Evolutionary conservation across 2,888 invertebrate species (phyloP), one percentile per base, ranked within the genome.

Genomic region (Prosopocoilus inquinatus): DNA sequence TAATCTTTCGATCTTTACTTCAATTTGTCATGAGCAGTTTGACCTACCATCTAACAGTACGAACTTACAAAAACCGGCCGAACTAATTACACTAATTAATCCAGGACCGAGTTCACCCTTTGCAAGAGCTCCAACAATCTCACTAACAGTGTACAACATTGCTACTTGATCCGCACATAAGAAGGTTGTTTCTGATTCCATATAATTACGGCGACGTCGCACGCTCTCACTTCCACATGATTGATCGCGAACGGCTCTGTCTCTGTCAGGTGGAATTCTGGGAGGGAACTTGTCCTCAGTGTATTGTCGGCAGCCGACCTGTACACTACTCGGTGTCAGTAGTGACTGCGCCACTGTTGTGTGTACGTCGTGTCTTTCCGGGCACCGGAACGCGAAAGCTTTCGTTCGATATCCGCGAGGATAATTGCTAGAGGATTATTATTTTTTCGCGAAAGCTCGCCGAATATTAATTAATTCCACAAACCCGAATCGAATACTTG

Each of bases 151-250:
- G 72, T 70, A 72, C 69, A 45, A 50, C 55, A 67, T 69, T 69
- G 75, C 75, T 74, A 75, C 75, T 74, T 73, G 75, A 75, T 74
- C 75, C 73, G 65, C 68, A 67, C 67, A 67, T 70, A 73, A 75
- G 73, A 74, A 73, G 74, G 74, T 71, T 74, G 74, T 74, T 74
- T 73, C 74, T 72, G 73, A 73, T 74, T 75, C 73, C 70, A 69
- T 73, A 73, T 75, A 76, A 76, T 76, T 75, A 76, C 71, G 68
- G 67, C 63, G 64, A 53, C 59, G 57, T 49, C 54, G 64, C 63
- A 60, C 57, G 58, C 55, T 67, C 70, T 69, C 67, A 63, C 13
- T 50, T 51, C 65, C 57, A 54, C 62, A 61, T 57, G 60, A 61
- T 61, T 65, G 61, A 61, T 65, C 54, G 47, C 41, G 58, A 56